Conservation (phyloP, 1,140 invertebrate genomes). For the Odontomachus brunneus region DNA sequence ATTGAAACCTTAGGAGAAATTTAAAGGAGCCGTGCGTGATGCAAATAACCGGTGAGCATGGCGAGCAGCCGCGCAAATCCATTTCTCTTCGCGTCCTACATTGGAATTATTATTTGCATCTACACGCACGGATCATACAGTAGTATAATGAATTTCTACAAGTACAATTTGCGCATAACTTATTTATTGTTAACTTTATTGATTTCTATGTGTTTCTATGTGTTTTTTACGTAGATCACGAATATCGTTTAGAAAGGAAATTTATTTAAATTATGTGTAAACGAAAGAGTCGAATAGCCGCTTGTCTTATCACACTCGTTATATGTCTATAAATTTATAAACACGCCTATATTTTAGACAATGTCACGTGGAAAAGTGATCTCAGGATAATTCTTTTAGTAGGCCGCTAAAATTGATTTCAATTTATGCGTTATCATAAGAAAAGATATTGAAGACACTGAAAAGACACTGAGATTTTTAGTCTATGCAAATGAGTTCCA, state of each 20-base stretch:
- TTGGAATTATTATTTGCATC: constrained; percentile 15
- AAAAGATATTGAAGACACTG: constrained; percentile 3
- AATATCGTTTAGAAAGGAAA: background rate
- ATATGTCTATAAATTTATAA: background rate
- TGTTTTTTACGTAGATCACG: constrained; percentile 3
- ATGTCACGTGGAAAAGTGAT: constrained; percentile 11
- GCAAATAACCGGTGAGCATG: background rate
- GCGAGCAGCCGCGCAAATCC: background rate
- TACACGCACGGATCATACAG: background rate
- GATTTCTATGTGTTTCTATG: constrained; percentile 26
- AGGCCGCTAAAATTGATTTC: background rate
- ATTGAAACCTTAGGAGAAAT: constrained; percentile 8
- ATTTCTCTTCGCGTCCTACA: background rate
- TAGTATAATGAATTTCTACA: background rate
- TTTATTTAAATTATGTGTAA: background rate
- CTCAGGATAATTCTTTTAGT: constrained; percentile 21
- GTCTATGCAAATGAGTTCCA: too few species aligned
- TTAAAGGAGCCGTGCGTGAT: background rate
- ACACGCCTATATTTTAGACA: constrained; percentile 23
- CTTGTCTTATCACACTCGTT: too few species aligned
- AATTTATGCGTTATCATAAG: constrained; percentile 8
- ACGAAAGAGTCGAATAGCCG: background rate
- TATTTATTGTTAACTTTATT: constrained; percentile 44
- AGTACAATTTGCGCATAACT: constrained; percentile 36
- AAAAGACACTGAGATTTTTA: too few species aligned